These are phyloP conservation scores for Fratercula arctica DNA, from an alignment of 2,797 vertebrate genomes.

Conservation along the genomic window DNA sequence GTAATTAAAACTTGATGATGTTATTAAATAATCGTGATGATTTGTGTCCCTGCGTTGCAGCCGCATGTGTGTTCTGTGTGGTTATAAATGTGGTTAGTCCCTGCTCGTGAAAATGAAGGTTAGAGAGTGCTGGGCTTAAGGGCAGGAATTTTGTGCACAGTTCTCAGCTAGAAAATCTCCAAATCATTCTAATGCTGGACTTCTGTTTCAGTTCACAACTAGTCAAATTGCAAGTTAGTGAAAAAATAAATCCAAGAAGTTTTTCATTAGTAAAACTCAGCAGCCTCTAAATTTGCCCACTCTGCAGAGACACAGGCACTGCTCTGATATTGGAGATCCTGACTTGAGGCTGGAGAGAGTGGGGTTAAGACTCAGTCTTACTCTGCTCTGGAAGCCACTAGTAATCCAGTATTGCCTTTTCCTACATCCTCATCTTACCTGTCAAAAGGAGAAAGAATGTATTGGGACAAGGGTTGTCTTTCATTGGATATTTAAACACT, in stretches of 20 bases:
- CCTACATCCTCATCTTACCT: not conserved
- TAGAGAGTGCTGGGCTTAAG: not conserved
- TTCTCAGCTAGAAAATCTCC: not conserved
- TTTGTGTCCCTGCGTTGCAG: not conserved
- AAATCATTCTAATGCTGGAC: not conserved
- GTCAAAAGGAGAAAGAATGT: not conserved
- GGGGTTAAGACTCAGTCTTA: not conserved
- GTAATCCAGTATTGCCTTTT: not conserved
- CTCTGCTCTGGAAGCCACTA: not conserved
- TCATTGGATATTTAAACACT: not conserved
- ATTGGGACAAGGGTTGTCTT: not conserved
- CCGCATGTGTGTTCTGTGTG: not conserved
- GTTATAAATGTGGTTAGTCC: not conserved
- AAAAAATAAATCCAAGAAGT: not conserved
- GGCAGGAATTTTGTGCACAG: not conserved
- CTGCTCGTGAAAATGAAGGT: not conserved
- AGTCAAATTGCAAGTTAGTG: not conserved
- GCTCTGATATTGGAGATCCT: not conserved
- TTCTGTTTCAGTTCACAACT: not conserved
- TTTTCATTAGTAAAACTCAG: not conserved
- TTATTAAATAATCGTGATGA: slow-evolving; percentile 31
- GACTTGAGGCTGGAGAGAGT: not conserved
- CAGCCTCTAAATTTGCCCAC: not conserved
- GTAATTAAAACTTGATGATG: slow-evolving; percentile 41
- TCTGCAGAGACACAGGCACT: not conserved